A percentile compares a stretch with the other conserved stretches of the same genome.
These are phyloP conservation scores for Umimayanthus kanabou DNA, from an alignment of 92 coral and sea anemone species.

Conservation along the genomic window DNA sequence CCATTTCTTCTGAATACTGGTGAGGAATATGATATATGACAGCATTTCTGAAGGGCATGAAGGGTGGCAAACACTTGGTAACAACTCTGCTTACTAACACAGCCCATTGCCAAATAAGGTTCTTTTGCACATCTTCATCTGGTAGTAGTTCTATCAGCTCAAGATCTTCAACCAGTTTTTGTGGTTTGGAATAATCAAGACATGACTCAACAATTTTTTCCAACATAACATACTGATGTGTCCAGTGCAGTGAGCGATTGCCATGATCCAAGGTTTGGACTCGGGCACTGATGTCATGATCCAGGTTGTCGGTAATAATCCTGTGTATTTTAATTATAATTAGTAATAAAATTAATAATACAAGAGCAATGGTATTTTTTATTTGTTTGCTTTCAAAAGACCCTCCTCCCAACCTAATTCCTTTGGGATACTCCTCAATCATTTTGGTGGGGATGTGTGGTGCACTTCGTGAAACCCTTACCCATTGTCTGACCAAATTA, in stretches of 20 bases:
- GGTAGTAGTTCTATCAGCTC: conserved; percentile 48
- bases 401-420: too few relatives aligned
- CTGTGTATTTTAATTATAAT: not conserved
- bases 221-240: conserved; percentile 10
- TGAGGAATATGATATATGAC: conserved; percentile 53
- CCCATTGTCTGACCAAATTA: too few relatives aligned
- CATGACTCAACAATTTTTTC: conserved; percentile 1
- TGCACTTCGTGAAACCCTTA: too few relatives aligned
- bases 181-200: conserved; percentile 9
- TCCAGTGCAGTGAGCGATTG: conserved; percentile 18
- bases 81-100: conserved; percentile 50
- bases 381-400: too few relatives aligned
- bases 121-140: conserved; percentile 33
- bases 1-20: conserved; percentile 42
- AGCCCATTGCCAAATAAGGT: conserved; percentile 40
- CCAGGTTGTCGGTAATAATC: conserved; percentile 26
- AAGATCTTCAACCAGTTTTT: conserved; percentile 21
- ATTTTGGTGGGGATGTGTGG: too few relatives aligned
- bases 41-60: not conserved
- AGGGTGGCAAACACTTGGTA: conserved; percentile 31
- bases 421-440: too few relatives aligned
- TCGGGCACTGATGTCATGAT: not conserved
- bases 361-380: too few relatives aligned
- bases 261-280: not conserved
- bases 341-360: too few relatives aligned